A percentile compares a stretch with the other conserved stretches of the same genome.
Conservation (phyloP, 1,140 invertebrate genomes). For the Ptiloglossa arizonensis region DNA sequence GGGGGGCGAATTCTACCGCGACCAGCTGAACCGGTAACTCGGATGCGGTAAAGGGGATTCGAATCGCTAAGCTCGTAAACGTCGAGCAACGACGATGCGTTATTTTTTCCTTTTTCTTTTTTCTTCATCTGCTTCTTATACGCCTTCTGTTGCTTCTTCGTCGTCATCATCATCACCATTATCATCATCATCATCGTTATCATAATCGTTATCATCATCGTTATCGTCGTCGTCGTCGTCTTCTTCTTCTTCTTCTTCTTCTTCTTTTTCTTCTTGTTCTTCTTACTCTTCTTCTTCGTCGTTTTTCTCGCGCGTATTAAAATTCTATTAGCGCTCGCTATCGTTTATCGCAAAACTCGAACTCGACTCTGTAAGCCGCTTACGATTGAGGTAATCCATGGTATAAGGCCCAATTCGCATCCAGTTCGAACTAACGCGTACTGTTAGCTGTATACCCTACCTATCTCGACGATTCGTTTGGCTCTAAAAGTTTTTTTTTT, state of each 20-base stretch:
- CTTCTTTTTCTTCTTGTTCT: too few relatives aligned
- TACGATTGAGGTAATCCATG: slow-evolving; percentile 69
- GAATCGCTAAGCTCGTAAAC: slow-evolving; percentile 10
- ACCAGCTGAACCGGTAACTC: neutral
- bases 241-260: neutral
- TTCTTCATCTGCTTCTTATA: too few relatives aligned
- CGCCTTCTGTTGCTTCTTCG: too few relatives aligned
- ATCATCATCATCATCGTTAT: too few relatives aligned
- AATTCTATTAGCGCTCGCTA: slow-evolving; percentile 31
- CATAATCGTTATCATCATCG: too few relatives aligned
- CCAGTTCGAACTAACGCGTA: slow-evolving; percentile 60
- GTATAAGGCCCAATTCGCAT: slow-evolving; percentile 69
- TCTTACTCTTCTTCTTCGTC: too few relatives aligned
- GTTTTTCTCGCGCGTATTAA: slow-evolving; percentile 6
- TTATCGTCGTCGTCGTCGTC: too few relatives aligned
- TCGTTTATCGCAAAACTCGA: slow-evolving; percentile 57
- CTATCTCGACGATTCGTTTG: slow-evolving; percentile 25
- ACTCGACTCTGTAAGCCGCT: slow-evolving; percentile 64
- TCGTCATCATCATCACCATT: too few relatives aligned
- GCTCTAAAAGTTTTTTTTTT: slow-evolving; percentile 38
- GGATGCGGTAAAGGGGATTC: slow-evolving; percentile 2
- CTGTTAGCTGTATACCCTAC: slow-evolving; percentile 37
- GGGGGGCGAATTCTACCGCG: neutral
- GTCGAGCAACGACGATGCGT: slow-evolving; percentile 13
- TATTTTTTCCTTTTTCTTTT: too few relatives aligned